Conservation (phyloP, 2,113 vertebrate species). For the Hippolais icterina region DNA sequence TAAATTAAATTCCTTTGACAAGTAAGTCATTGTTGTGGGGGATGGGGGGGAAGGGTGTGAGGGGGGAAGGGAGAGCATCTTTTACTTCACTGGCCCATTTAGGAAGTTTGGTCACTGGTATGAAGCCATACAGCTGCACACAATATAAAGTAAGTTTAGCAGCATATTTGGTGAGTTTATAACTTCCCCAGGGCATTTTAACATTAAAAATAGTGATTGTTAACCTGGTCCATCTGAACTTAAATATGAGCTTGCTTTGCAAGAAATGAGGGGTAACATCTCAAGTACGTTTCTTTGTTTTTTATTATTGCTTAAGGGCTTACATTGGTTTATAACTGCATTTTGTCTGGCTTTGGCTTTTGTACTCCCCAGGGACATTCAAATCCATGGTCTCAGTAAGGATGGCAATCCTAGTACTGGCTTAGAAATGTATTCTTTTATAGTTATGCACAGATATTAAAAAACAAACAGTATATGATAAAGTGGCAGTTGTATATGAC, state of each 20-base stretch:
- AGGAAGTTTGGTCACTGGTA: conserved; percentile 78
- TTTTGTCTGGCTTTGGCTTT: conserved; percentile 69
- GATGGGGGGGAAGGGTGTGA: conserved; percentile 20
- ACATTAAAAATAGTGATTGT: conserved; percentile 83
- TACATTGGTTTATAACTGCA: conserved; percentile 54
- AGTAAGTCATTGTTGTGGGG: conserved; percentile 72
- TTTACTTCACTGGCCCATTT: conserved; percentile 65
- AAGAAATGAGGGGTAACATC: conserved; percentile 76
- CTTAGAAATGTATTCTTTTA: background rate
- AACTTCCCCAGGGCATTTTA: conserved; percentile 81
- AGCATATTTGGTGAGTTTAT: conserved; percentile 82
- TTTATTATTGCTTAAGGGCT: conserved; percentile 72
- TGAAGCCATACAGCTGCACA: conserved; percentile 82
- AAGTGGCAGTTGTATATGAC: background rate
- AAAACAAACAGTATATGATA: background rate
- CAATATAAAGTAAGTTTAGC: conserved; percentile 81
- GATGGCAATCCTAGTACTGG: background rate
- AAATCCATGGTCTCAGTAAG: background rate
- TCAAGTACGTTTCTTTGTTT: conserved; percentile 65
- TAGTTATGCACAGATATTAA: background rate
- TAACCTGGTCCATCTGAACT: conserved; percentile 79
- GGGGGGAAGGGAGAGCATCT: conserved; percentile 49
- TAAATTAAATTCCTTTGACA: conserved; percentile 73
- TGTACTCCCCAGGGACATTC: conserved; percentile 34
- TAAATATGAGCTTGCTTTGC: conserved; percentile 77